Base-by-base conservation (phyloP, 2,113 vertebrate genomes). In the Accipiter cooperii region DNA sequence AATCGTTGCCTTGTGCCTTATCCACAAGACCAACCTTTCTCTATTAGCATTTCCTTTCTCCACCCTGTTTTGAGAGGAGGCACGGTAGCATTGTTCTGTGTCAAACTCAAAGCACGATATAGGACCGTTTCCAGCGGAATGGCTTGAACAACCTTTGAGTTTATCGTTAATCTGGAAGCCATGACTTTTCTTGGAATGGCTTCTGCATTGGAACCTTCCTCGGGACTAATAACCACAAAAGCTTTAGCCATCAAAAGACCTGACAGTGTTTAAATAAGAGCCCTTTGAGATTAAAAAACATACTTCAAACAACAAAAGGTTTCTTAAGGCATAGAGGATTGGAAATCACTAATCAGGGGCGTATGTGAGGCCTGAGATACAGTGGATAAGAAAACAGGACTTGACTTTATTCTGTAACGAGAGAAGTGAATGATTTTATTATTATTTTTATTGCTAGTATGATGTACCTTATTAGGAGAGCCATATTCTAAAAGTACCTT, bases 1-100 rank as follows among this genome's bases (percentile, higher is more conserved):
- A 97, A 79, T 97, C 94, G 91, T 12, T 63, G 79, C 84, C 87
- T 66, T 94, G 81, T 87, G 94, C 95, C 74, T 97, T 97, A 97
- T 96, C 91, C 95, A 74, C 80, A 77, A 74, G 89, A 85, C 94
- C 91, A 91, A 84, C 94, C 74, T 93, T 92, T 93, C 82, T 76
- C 66, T 90, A 58, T 93, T 93, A 95, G 66, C 82, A 75, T 84
- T 97, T 95, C 88, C 83, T 95, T 93, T 97, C 93, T 97, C 95
- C 97, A 89, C 96, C 96, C 96, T 88, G n/a, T 84, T 93, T 63
- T 86, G 82, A 95, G 96, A 69, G 85, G 63, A 95, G 90, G 93
- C 58, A 83, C 40, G 12, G 85, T 51, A 58, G 42, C 68, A 70
- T 88, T 96, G 87, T 94, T 96, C 84, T 55, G 4, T 73, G 74